Evolutionary conservation across 1,140 invertebrate species (phyloP).

Genomic region (Drosophila fuyamai): DNA sequence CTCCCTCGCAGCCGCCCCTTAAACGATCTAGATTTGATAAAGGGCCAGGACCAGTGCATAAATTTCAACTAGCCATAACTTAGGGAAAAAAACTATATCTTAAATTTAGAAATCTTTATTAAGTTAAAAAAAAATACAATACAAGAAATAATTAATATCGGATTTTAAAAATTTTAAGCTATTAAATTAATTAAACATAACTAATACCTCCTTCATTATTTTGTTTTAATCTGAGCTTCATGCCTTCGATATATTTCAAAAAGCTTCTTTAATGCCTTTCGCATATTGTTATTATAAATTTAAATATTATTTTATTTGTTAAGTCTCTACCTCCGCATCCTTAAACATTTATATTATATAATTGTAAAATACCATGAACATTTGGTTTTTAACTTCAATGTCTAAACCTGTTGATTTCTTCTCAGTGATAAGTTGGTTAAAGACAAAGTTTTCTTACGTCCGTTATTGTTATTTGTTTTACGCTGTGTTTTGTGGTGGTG

Average conservation of each 20-base stretch:
- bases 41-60: constrained; percentile 25
- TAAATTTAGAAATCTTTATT: background rate
- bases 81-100: background rate
- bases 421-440: background rate
- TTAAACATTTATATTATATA: background rate
- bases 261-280: too few species aligned
- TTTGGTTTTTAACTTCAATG: too few species aligned
- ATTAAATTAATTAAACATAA: too few species aligned
- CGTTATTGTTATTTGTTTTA: constrained; percentile 4
- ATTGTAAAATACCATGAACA: background rate
- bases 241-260: too few species aligned
- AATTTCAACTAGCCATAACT: constrained; percentile 34
- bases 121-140: background rate
- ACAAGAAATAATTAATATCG: too few species aligned
- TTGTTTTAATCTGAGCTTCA: too few species aligned
- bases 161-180: too few species aligned
- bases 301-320: background rate
- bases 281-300: background rate
- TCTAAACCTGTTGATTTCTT: background rate
- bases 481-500: background rate
- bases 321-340: background rate
- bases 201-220: too few species aligned
- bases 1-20: background rate
- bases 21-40: constrained; percentile 28
- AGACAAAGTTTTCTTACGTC: constrained; percentile 16